These are phyloP conservation scores for Podargus strigoides DNA, from an alignment of 2,797 vertebrate genomes.

Conservation along the genomic window DNA sequence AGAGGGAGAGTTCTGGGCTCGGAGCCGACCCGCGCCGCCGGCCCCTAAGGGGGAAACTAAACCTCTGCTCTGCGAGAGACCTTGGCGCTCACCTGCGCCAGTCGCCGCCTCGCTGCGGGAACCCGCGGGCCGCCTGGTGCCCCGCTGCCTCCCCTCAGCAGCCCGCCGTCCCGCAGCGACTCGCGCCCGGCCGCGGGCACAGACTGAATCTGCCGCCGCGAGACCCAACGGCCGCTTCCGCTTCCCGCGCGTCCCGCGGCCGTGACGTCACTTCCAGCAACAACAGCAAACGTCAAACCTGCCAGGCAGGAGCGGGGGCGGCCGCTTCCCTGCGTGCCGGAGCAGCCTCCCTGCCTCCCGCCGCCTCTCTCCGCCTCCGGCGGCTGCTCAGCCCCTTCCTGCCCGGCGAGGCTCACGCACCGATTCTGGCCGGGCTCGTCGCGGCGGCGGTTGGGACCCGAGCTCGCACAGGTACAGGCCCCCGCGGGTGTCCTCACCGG, in stretches of 20 bases:
- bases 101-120: not conserved
- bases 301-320: not conserved
- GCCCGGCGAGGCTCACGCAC: slow-evolving; percentile 57
- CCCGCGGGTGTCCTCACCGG: not conserved
- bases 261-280: slow-evolving; percentile 74
- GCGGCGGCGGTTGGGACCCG: slow-evolving; percentile 64
- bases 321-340: not conserved
- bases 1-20: too few relatives aligned
- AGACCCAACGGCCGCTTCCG: not conserved
- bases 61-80: rapidly evolving
- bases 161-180: rapidly evolving
- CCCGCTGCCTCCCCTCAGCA: too few relatives aligned
- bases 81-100: not conserved
- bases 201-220: not conserved
- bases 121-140: too few relatives aligned
- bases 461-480: slow-evolving; percentile 17
- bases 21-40: not conserved
- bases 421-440: slow-evolving; percentile 40
- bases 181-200: rapidly evolving
- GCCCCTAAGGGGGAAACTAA: not conserved
- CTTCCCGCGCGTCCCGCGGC: not conserved
- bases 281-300: slow-evolving; percentile 75
- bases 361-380: not conserved
- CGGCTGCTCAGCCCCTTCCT: not conserved
- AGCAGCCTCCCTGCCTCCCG: not conserved